Evolutionary conservation across 2,113 vertebrate genomes (phyloP).

Genomic region (Camarhynchus parvulus): DNA sequence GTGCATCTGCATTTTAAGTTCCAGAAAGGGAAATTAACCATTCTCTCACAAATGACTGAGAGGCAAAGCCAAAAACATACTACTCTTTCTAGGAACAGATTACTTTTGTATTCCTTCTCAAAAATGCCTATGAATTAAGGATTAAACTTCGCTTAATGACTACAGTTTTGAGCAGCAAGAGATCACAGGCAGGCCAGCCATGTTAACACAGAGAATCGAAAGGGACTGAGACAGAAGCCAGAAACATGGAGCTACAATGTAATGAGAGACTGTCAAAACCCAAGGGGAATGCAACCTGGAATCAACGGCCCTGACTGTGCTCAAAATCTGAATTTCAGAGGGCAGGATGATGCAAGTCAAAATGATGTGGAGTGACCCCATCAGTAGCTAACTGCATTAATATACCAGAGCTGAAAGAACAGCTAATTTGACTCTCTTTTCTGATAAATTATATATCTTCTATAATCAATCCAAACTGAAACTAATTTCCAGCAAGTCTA

Average conservation of each 20-base stretch:
- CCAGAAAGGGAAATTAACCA: neutral
- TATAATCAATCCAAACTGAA: constrained; percentile 22
- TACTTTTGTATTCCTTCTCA: neutral
- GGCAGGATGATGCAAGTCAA: neutral
- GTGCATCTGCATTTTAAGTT: neutral
- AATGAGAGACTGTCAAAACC: neutral
- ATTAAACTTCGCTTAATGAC: neutral
- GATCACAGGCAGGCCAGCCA: neutral
- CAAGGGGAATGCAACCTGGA: neutral
- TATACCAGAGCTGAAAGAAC: neutral
- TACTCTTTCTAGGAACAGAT: neutral
- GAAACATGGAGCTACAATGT: neutral
- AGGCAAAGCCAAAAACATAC: neutral
- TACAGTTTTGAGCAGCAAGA: neutral
- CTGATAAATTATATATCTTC: constrained; percentile 9
- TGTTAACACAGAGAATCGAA: neutral
- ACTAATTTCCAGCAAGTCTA: constrained; percentile 32
- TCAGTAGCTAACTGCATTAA: neutral
- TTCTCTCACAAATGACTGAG: neutral
- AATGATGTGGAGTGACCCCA: neutral
- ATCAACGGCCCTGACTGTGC: neutral
- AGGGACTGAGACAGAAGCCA: neutral
- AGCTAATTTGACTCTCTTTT: neutral
- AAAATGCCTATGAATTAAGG: neutral
- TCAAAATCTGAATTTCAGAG: neutral